Evolutionary conservation across 2,888 invertebrate genomes (phyloP).

Genomic region (Trichogramma dendrolimi): DNA sequence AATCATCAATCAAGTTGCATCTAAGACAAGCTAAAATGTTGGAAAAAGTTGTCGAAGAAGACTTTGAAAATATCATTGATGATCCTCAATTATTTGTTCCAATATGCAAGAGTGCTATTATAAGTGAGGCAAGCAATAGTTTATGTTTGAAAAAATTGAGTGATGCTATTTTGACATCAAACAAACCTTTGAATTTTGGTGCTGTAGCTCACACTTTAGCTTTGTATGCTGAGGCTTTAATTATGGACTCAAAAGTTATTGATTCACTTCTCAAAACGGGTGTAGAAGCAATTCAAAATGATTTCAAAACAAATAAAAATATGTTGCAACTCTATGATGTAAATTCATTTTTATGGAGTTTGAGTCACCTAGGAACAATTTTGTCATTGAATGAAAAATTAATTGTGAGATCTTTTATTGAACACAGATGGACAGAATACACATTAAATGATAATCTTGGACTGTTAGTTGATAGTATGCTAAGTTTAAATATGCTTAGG

Average conservation of each 20-base stretch:
- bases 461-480: not conserved
- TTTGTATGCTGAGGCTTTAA: conserved; percentile 49
- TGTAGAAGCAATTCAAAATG: conserved; percentile 37
- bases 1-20: conserved; percentile 20
- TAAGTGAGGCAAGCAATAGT: conserved; percentile 47
- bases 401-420: conserved; percentile 9
- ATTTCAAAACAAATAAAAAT: conserved; percentile 27
- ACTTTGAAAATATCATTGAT: conserved; percentile 43
- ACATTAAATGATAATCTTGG: not conserved
- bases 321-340: conserved; percentile 45
- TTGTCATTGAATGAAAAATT: conserved; percentile 32
- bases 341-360: conserved; percentile 50
- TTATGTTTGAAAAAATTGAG: conserved; percentile 47
- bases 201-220: conserved; percentile 50
- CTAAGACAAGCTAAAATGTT: conserved; percentile 14
- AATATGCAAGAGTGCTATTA: conserved; percentile 50
- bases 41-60: conserved; percentile 41
- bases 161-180: conserved; percentile 46
- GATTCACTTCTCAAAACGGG: conserved; percentile 41
- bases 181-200: conserved; percentile 44
- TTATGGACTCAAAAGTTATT: conserved; percentile 45
- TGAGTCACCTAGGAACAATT: conserved; percentile 45
- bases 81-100: conserved; percentile 50
- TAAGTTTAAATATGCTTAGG: not conserved
- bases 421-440: not conserved